These are phyloP conservation scores for Ametastegia equiseti DNA, from an alignment of 2,888 invertebrate species.

Conservation along the genomic window DNA sequence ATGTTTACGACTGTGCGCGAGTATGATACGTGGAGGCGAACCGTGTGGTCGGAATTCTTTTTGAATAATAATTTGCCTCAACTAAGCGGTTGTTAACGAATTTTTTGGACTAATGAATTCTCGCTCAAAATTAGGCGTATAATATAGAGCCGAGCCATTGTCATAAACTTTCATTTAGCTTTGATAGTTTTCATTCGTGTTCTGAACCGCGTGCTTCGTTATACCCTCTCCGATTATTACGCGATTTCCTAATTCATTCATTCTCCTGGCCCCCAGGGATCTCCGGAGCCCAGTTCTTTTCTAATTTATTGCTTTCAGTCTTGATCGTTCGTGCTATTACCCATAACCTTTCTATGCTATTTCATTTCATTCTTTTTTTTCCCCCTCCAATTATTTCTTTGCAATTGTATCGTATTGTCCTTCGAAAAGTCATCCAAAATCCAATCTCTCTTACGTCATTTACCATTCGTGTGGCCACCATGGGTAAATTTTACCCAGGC, in stretches of 20 bases:
- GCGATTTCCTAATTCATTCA: slow-evolving; percentile 22
- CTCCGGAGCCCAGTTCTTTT: too few relatives aligned
- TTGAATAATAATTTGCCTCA: neutral
- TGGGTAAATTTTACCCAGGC: too few relatives aligned
- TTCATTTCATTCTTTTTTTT: neutral
- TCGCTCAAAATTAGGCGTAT: slow-evolving; percentile 64
- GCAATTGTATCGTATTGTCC: neutral
- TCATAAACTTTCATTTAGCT: slow-evolving; percentile 73
- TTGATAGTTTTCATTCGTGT: slow-evolving; percentile 25
- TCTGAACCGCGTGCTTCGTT: slow-evolving; percentile 32
- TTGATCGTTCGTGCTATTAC: neutral
- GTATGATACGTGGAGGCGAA: neutral
- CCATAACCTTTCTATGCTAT: neutral
- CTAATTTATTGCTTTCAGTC: neutral
- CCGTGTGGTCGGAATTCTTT: too few relatives aligned
- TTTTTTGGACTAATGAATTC: slow-evolving; percentile 65
- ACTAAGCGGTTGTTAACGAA: neutral
- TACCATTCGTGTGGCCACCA: too few relatives aligned
- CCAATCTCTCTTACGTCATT: too few relatives aligned
- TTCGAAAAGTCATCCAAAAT: neutral
- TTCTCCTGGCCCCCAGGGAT: neutral
- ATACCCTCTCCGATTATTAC: slow-evolving; percentile 37
- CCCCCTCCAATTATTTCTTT: neutral
- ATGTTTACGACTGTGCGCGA: neutral
- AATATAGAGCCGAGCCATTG: slow-evolving; percentile 65